These are phyloP conservation scores for Cephus runcator DNA, from an alignment of 2,888 invertebrate species.

Conservation along the genomic window DNA sequence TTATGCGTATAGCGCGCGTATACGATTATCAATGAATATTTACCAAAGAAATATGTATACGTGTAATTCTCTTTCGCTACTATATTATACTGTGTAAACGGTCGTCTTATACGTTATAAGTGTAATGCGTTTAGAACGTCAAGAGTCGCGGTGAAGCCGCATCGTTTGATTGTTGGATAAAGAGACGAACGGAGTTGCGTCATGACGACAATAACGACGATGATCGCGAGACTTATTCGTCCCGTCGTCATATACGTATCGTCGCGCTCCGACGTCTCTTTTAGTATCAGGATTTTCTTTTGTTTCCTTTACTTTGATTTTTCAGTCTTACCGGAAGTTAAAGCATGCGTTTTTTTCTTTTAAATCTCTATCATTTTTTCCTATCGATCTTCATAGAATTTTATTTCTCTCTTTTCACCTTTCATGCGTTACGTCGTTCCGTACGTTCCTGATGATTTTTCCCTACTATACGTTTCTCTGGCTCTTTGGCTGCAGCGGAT, in stretches of 20 bases:
- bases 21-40: not conserved
- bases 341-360: conserved; percentile 29
- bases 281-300: conserved; percentile 13
- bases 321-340: conserved; percentile 48
- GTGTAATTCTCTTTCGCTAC: not conserved
- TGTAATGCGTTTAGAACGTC: not conserved
- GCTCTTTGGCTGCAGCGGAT: not conserved
- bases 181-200: conserved; percentile 4
- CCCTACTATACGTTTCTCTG: not conserved
- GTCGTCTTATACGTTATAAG: not conserved
- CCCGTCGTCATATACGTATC: not conserved
- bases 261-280: conserved; percentile 2
- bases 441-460: not conserved
- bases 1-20: not conserved
- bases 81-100: not conserved
- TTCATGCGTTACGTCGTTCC: not conserved
- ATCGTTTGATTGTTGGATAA: conserved; percentile 25
- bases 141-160: not conserved
- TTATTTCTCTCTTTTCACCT: not conserved
- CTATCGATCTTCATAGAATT: not conserved
- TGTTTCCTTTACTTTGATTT: conserved; percentile 43
- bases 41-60: not conserved
- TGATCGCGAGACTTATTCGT: not conserved
- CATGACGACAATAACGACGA: conserved; percentile 1
- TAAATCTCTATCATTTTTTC: not conserved